phyloP scores from a whole-genome alignment of 2,797 vertebrate species.

The Pithecia hirsuta region DNA sequence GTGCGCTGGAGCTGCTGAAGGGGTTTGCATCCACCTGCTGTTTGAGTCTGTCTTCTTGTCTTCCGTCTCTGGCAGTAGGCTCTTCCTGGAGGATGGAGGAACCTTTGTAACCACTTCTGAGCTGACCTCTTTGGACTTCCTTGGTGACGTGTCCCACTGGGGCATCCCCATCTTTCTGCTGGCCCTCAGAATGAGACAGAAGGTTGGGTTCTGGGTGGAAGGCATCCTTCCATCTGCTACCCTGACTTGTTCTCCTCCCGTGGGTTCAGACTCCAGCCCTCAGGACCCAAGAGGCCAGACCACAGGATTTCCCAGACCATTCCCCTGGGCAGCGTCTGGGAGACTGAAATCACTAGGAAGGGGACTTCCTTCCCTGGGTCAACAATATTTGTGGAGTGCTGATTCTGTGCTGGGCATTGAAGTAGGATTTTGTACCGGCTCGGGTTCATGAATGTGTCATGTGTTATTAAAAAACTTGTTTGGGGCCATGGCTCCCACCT shows the following conservation, averaged over 20 bases:
- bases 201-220: not conserved
- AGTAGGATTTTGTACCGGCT: not conserved
- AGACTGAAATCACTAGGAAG: not conserved
- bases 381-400: accelerated
- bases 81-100: not conserved
- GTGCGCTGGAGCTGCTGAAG: not conserved
- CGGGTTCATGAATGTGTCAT: not conserved
- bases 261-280: not conserved
- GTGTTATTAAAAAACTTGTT: not conserved
- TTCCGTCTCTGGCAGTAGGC: not conserved
- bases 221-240: not conserved
- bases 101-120: not conserved
- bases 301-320: not conserved
- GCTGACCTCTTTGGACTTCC: not conserved
- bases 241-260: not conserved
- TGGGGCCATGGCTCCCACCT: not conserved
- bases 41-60: not conserved
- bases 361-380: not conserved
- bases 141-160: not conserved
- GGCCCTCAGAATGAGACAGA: not conserved
- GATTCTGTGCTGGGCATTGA: not conserved
- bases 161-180: not conserved
- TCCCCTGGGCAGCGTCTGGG: not conserved
- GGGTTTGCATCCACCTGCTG: not conserved
- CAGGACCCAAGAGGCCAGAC: too few species aligned